phyloP scores from a whole-genome alignment of 2,797 vertebrate genomes.

The Halcyon badia region DNA sequence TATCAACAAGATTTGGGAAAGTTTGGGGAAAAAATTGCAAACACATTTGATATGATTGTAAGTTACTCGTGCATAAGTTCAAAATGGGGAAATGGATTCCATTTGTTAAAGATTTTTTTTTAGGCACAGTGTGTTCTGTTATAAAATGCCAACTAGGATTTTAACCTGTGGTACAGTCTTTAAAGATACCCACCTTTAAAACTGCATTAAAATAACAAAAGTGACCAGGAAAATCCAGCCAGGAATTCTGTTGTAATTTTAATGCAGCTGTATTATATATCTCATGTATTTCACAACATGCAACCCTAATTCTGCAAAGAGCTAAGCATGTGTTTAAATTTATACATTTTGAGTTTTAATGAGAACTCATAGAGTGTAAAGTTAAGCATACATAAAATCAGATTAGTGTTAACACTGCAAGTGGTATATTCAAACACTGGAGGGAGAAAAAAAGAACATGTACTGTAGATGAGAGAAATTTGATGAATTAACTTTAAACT shows the following conservation, averaged over 20 bases:
- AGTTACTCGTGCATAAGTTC: background rate
- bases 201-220: slow-evolving; percentile 59
- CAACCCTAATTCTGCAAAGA: slow-evolving; percentile 59
- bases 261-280: slow-evolving; percentile 49
- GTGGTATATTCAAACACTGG: slow-evolving; percentile 37
- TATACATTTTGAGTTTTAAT: slow-evolving; percentile 68
- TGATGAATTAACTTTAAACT: slow-evolving; percentile 50
- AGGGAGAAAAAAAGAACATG: background rate
- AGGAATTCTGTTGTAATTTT: slow-evolving; percentile 57
- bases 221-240: slow-evolving; percentile 59
- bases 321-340: slow-evolving; percentile 66
- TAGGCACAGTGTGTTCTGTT: background rate
- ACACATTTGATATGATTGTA: background rate
- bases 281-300: slow-evolving; percentile 60
- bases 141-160: background rate
- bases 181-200: background rate
- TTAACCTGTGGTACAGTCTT: background rate
- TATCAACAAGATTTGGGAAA: background rate
- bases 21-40: background rate
- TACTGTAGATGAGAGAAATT: background rate
- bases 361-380: slow-evolving; percentile 61
- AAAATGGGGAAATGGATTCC: background rate
- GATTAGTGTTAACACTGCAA: slow-evolving; percentile 45
- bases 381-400: slow-evolving; percentile 56
- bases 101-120: background rate